phyloP scores from a whole-genome alignment of 35 echinoderm and acorn worm genomes.

The Ophioderma brevispina region DNA sequence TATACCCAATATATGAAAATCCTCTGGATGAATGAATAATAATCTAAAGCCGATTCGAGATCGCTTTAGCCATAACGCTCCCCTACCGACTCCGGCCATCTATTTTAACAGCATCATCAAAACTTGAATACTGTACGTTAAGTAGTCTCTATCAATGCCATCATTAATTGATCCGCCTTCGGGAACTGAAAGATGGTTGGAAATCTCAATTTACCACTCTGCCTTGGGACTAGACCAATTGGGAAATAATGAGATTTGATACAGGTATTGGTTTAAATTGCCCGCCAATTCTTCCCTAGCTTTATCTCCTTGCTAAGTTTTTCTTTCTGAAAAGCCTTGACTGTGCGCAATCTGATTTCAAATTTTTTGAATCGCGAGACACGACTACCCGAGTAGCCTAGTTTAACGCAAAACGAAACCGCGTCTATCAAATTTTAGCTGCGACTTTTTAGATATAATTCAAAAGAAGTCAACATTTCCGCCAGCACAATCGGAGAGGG shows the following conservation, averaged over 20 bases:
- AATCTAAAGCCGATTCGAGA: background rate
- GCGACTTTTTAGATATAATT: background rate
- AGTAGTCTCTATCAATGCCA: background rate
- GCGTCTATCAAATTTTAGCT: background rate
- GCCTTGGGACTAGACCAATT: background rate
- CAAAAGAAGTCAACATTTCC: background rate
- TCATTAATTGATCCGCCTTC: background rate
- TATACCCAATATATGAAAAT: background rate
- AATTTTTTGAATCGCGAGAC: background rate
- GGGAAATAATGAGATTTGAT: background rate
- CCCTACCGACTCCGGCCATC: background rate
- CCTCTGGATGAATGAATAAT: background rate
- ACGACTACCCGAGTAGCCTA: background rate
- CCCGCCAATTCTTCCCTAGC: conserved; percentile 7
- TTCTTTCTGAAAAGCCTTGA: background rate
- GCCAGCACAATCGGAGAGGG: background rate
- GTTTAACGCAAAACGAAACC: background rate
- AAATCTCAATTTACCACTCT: background rate
- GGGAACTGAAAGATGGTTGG: background rate
- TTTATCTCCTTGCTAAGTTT: background rate
- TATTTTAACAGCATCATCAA: background rate
- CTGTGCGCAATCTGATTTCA: background rate
- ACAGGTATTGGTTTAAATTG: background rate
- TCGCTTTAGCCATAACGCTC: conserved; percentile 2
- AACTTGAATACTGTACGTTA: background rate